phyloP scores from a whole-genome alignment of 2,888 invertebrate genomes.

The Mesorhabditis sp. region DNA sequence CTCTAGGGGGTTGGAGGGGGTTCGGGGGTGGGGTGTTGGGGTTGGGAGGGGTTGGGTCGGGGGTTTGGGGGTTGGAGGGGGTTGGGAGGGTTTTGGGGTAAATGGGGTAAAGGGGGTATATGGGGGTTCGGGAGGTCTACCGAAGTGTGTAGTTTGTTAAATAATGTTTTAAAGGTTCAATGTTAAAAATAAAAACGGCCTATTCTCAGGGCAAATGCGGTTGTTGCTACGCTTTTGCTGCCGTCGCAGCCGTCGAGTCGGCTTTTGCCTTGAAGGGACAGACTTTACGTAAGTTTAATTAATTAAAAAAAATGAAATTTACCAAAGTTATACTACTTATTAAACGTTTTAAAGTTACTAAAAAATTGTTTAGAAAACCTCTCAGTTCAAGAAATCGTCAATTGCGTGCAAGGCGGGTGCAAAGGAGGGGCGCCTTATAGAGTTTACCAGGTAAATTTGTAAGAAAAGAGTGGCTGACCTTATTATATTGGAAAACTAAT shows the following conservation, averaged over 20 bases:
- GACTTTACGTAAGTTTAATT: neutral
- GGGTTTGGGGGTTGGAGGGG: too few relatives aligned
- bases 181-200: neutral
- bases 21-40: too few relatives aligned
- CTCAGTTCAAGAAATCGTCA: neutral
- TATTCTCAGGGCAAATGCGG: neutral
- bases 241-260: neutral
- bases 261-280: neutral
- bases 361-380: neutral
- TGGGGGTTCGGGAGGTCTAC: too few relatives aligned
- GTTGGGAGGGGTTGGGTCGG: too few relatives aligned
- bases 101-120: too few relatives aligned
- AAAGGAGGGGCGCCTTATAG: neutral
- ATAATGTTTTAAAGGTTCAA: neutral
- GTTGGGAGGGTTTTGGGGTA: too few relatives aligned
- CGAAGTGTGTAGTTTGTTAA: too few relatives aligned
- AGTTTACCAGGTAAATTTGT: neutral
- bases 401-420: neutral
- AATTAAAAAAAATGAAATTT: neutral
- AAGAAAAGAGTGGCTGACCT: too few relatives aligned
- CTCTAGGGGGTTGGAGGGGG: too few relatives aligned
- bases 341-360: neutral
- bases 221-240: conserved; percentile 5
- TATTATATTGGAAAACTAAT: too few relatives aligned
- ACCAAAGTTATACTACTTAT: neutral